phyloP scores from a whole-genome alignment of 2,888 invertebrate genomes.

The Ligdia adustata region DNA sequence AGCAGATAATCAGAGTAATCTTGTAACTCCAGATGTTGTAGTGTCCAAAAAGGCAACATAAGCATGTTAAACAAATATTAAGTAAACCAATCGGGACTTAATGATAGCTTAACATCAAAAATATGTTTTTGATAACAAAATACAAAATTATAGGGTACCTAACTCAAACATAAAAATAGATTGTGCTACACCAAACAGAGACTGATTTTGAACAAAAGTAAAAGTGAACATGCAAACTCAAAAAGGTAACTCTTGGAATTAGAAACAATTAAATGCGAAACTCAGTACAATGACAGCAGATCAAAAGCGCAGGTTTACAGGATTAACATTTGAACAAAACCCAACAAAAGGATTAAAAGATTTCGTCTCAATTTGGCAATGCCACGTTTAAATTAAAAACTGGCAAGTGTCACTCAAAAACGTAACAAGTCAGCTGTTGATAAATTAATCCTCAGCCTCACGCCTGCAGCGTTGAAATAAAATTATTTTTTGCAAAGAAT shows the following conservation, averaged over 20 bases:
- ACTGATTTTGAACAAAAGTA: conserved; percentile 46
- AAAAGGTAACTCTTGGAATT: conserved; percentile 48
- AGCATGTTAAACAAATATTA: too few relatives aligned
- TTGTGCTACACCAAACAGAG: conserved; percentile 35
- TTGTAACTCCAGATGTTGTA: too few relatives aligned
- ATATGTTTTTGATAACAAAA: too few relatives aligned
- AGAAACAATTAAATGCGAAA: conserved; percentile 56
- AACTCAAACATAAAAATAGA: conserved; percentile 3
- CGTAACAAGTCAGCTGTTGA: conserved; percentile 65
- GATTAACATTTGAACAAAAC: conserved; percentile 56
- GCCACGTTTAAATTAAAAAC: conserved; percentile 58
- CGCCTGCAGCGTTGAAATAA: conserved; percentile 54
- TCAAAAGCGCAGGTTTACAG: conserved; percentile 56
- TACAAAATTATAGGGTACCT: too few relatives aligned
- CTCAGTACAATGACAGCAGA: conserved; percentile 44
- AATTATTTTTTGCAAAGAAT: conserved; percentile 57
- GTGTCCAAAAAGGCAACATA: too few relatives aligned
- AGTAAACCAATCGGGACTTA: too few relatives aligned
- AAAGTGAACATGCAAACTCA: conserved; percentile 40
- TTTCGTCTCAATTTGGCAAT: conserved; percentile 56
- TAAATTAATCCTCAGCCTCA: conserved; percentile 66
- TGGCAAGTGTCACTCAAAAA: conserved; percentile 69
- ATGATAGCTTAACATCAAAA: too few relatives aligned
- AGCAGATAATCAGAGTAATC: too few relatives aligned
- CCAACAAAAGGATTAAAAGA: conserved; percentile 59